Conservation (phyloP, 2,797 vertebrate species). For the Sternarchorhynchus goeldii region DNA sequence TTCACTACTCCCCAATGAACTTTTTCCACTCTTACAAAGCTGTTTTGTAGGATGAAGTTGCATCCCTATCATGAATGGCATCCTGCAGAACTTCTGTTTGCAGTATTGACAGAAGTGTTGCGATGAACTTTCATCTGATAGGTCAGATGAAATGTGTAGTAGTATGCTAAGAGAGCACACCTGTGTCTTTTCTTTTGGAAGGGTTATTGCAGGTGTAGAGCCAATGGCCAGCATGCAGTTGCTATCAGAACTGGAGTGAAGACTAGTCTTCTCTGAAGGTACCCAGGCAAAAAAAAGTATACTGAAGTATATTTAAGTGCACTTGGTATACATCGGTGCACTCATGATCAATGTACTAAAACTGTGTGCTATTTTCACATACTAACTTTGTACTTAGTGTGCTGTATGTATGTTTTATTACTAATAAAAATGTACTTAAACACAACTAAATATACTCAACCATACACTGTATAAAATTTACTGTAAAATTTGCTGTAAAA, state of each 20-base stretch:
- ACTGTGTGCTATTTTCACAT: no score
- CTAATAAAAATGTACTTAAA: no score
- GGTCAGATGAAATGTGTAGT: conserved; percentile 34
- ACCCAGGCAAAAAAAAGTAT: no score
- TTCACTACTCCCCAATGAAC: conserved; percentile 27
- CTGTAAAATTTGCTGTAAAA: no score
- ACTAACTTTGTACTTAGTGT: no score
- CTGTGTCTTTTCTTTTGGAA: conserved; percentile 42
- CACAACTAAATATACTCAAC: no score
- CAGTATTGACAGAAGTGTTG: conserved; percentile 35
- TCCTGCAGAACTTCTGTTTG: conserved; percentile 42
- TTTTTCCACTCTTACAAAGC: conserved; percentile 43
- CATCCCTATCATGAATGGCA: conserved; percentile 41
- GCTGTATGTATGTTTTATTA: no score
- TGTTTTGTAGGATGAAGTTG: conserved; percentile 42
- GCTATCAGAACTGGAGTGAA: conserved; percentile 32
- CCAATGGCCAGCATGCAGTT: conserved; percentile 46
- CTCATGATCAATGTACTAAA: no score
- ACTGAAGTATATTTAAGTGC: no score
- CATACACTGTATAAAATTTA: no score
- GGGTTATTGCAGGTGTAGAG: conserved; percentile 36
- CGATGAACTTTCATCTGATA: conserved; percentile 35
- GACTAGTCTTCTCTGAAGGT: conserved; percentile 43
- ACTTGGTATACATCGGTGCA: no score
- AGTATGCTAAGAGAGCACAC: conserved; percentile 39